Evolutionary conservation across 2,113 vertebrate genomes (phyloP).

Genomic region (Hydropotes inermis): DNA sequence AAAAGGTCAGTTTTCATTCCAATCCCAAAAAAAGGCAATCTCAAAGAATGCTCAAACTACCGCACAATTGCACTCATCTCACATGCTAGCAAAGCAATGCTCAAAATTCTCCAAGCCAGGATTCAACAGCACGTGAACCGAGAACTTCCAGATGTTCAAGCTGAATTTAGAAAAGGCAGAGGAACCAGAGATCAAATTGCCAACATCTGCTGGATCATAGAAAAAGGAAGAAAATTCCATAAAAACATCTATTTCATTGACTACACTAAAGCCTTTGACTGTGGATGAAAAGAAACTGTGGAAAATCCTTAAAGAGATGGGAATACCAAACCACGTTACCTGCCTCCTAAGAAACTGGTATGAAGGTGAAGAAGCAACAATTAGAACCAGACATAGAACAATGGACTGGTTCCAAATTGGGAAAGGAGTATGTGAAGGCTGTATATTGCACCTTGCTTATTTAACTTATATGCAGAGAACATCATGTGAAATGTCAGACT

Average conservation of each 20-base stretch:
- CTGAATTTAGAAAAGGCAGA: not conserved
- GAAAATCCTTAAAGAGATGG: not conserved
- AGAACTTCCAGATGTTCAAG: no score
- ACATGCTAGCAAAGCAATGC: not conserved
- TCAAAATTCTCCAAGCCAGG: no score
- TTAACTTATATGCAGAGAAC: not conserved
- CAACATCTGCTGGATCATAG: not conserved
- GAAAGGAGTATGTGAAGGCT: not conserved
- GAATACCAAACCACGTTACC: not conserved
- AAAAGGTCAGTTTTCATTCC: not conserved
- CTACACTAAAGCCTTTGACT: not conserved
- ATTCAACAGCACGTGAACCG: no score
- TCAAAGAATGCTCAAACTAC: not conserved
- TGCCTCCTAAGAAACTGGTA: not conserved
- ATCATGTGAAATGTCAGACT: not conserved
- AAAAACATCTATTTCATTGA: not conserved
- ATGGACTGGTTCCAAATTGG: not conserved
- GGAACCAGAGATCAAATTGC: not conserved
- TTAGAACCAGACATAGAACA: not conserved
- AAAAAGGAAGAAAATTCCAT: not conserved
- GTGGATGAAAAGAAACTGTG: not conserved
- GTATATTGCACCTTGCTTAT: not conserved
- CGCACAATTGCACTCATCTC: not conserved
- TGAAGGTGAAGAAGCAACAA: not conserved
- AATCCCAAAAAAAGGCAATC: not conserved